Conservation (phyloP, 1,140 invertebrate genomes). For the Aphelenchoides fujianensis region DNA sequence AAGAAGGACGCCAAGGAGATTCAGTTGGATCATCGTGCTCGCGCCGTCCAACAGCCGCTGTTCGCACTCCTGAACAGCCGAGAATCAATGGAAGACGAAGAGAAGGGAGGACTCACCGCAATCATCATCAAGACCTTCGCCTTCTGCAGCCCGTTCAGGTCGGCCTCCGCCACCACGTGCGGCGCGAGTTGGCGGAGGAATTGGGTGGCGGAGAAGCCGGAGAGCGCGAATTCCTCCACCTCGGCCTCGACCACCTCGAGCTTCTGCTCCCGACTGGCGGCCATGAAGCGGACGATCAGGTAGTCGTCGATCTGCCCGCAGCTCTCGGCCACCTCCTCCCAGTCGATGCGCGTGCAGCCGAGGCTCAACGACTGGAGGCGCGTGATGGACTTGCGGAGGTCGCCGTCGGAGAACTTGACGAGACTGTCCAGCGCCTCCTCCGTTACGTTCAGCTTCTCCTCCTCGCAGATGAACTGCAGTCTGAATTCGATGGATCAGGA, state of each 20-base stretch:
- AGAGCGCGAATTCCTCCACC: slow-evolving; percentile 69
- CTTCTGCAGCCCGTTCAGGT: slow-evolving; percentile 67
- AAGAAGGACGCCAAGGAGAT: background rate
- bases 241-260: slow-evolving; percentile 21
- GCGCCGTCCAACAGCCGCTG: slow-evolving; percentile 10
- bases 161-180: slow-evolving; percentile 71
- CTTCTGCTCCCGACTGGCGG: background rate
- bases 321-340: slow-evolving; percentile 74
- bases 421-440: slow-evolving; percentile 73
- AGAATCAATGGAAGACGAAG: background rate
- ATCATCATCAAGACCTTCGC: slow-evolving; percentile 63
- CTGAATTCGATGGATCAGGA: slow-evolving; percentile 65
- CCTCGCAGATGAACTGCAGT: slow-evolving; percentile 75
- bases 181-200: slow-evolving; percentile 73
- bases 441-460: slow-evolving; percentile 76
- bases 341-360: slow-evolving; percentile 66
- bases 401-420: slow-evolving; percentile 84
- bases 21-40: background rate
- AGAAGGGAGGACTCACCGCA: slow-evolving; percentile 62
- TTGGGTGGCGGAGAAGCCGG: slow-evolving; percentile 83
- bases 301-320: slow-evolving; percentile 68
- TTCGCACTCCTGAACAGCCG: background rate
- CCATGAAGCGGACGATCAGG: slow-evolving; percentile 25
- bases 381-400: slow-evolving; percentile 69
- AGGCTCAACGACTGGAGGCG: slow-evolving; percentile 44